A percentile compares a stretch with the other conserved stretches of the same genome.
Evolutionary conservation across 2,888 invertebrate species (phyloP).

Genomic region (Bursaphelenchus okinawaensis): DNA sequence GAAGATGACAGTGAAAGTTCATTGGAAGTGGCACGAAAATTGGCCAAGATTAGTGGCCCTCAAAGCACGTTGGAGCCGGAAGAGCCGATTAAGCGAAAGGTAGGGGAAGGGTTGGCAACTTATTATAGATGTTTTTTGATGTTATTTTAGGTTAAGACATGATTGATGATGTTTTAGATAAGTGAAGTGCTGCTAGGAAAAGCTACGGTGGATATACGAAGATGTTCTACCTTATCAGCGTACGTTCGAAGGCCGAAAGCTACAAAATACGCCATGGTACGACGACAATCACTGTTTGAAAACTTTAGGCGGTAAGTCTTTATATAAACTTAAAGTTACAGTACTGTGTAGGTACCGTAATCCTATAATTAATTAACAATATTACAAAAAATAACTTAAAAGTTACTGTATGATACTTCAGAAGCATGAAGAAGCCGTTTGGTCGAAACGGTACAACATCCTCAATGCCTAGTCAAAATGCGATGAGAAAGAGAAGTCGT

Average conservation of each 20-base stretch:
- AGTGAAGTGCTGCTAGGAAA: constrained; percentile 24
- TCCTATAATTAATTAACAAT: too few relatives aligned
- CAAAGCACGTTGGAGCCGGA: constrained; percentile 5
- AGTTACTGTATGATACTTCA: too few relatives aligned
- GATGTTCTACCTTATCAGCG: constrained; percentile 13
- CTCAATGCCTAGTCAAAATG: too few relatives aligned
- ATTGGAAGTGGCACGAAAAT: not conserved
- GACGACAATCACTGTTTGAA: constrained; percentile 8
- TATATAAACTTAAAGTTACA: too few relatives aligned
- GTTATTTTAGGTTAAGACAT: not conserved
- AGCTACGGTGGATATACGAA: constrained; percentile 22
- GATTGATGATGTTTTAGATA: too few relatives aligned
- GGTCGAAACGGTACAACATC: not conserved
- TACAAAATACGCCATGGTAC: constrained; percentile 4
- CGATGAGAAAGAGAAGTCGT: not conserved
- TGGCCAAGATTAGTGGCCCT: constrained; percentile 9
- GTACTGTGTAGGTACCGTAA: too few relatives aligned
- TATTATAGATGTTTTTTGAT: not conserved
- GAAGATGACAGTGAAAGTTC: not conserved
- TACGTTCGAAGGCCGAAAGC: constrained; percentile 5
- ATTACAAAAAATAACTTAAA: too few relatives aligned
- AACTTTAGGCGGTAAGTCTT: not conserved
- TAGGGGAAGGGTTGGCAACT: too few relatives aligned
- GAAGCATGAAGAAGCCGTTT: not conserved
- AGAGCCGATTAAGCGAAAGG: constrained; percentile 10